Evolutionary conservation across 2,888 invertebrate species (phyloP), one percentile per base, ranked within the genome.

Genomic region (Hydroisotoma schaefferi): DNA sequence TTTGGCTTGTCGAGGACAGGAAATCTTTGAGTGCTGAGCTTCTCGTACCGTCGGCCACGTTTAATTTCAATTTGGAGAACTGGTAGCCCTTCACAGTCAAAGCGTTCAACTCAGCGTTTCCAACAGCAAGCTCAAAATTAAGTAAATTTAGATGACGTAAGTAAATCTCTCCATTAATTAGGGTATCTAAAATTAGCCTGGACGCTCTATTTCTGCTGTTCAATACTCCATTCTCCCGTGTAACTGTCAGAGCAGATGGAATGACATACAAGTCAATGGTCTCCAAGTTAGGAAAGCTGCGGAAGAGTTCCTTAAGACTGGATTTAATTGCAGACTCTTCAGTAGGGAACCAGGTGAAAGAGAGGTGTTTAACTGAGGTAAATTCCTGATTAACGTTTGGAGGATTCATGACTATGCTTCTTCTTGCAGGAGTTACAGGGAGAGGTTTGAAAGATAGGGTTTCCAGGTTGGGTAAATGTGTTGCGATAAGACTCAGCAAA

Each of bases 201-300:
- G 61, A 61, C 29, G 62, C 44, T 38, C 22, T 52, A 5, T 56
- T 46, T 56, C 53, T 55, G 5, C 29, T 15, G 29, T 40, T 15
- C 15, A 52, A 48, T 27, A 28, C 18, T 44, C 20, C 40, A 15
- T 55, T 20, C 49, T 48, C 1, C 43, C 55, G 15, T 57, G 57
- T 43, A 59, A 57, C 10, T 52, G 25, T 26, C 18, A 18, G n/a
- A 44, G n/a, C 40, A 18, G 1, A 15, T 15, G 44, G 38, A 28
- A 47, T 28, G 27, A 49, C 55, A 2, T 20, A 25, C 4, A 59
- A n/a, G 23, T 40, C 29, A 6, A 68, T 46, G 6, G 46, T 53
- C 56, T 65, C 65, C 2, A 68, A 48, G 22, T 63, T 65, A 8
- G 68, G 68, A 2, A 61, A 25, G 2, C 57, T 25, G 29, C 57